Evolutionary conservation across 2,113 vertebrate species (phyloP).

Genomic region (Albula goreensis): DNA sequence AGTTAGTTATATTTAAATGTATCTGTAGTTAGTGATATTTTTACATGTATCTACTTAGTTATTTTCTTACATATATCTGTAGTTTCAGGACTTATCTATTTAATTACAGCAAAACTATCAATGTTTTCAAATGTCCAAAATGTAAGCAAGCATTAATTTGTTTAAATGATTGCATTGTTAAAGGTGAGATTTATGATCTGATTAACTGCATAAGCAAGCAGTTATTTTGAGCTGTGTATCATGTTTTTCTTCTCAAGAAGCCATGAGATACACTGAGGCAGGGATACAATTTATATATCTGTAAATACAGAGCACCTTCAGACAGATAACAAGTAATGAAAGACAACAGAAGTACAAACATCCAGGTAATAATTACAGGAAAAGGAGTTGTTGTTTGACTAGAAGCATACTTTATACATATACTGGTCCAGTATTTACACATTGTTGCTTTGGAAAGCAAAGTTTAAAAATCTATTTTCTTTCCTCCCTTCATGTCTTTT

Average conservation of each 20-base stretch:
- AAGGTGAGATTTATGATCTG: not conserved
- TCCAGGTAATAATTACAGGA: conserved; percentile 52
- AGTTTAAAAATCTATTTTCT: conserved; percentile 13
- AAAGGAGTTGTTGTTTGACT: conserved; percentile 28
- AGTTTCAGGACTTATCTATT: no score
- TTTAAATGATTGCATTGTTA: not conserved
- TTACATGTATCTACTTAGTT: no score
- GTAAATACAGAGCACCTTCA: conserved; percentile 38
- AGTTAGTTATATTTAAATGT: no score
- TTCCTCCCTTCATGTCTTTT: not conserved
- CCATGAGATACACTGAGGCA: conserved; percentile 39
- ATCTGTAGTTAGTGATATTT: no score
- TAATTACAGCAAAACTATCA: not conserved
- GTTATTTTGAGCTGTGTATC: not conserved
- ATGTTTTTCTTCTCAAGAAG: not conserved
- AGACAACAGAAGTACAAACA: conserved; percentile 59
- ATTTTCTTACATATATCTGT: no score
- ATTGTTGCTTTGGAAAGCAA: conserved; percentile 16
- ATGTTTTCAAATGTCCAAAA: not conserved
- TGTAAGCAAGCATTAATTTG: not conserved
- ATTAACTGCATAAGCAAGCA: not conserved
- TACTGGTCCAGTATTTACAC: conserved; percentile 43
- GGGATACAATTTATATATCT: conserved; percentile 43
- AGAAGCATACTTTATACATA: conserved; percentile 33
- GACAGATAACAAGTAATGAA: conserved; percentile 37